Evolutionary conservation across 2,888 invertebrate species (phyloP), one percentile per base, ranked within the genome.

Genomic region (Stenodema calcarata): DNA sequence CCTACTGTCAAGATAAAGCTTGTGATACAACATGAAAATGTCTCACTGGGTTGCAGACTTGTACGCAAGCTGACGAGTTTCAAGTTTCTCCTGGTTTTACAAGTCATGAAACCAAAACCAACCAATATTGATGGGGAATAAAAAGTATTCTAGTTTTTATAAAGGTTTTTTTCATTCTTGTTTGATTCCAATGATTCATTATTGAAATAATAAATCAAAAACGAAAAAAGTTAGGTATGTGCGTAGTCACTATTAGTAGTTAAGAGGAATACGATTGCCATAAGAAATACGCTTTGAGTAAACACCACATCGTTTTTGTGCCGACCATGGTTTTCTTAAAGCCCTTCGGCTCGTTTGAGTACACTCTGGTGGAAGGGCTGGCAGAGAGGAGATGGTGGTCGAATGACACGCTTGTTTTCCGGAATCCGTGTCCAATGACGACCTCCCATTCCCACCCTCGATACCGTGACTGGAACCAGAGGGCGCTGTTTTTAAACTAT

Each of bases 351-450:
- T 44, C 27, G 78, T 78, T 78, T 78, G 78, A 78, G 23, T 78
- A 27, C 42, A 6, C n/a, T 23, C 27, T 42, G 44, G 18, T 9
- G 27, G 62, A 23, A 23, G 62, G 62, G 16, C n/a, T 23, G 23
- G 16, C 1, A 28, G 23, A 11, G 23, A 35, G 14, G n/a, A n/a
- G n/a, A n/a, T n/a, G 81, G 35, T 30, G n/a, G 62, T 62, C 70
- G 69, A 41, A 69, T 69, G 82, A 82, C 41, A 82, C 82, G 82
- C 41, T 82, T 41, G 82, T 47, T 82, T 50, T n/a, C 70, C 16
- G 6, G 69, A 69, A 82, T 82, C 82, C 82, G 82, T 82, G 70
- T 69, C 82, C 35, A 47, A 82, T 82, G 69, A 18, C 62, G 82
- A 16, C 54, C 12, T 30, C 41, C 23, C 27, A 41, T 82, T 82